Conservation (phyloP, 1,140 invertebrate genomes). For the Drosophila tani region DNA sequence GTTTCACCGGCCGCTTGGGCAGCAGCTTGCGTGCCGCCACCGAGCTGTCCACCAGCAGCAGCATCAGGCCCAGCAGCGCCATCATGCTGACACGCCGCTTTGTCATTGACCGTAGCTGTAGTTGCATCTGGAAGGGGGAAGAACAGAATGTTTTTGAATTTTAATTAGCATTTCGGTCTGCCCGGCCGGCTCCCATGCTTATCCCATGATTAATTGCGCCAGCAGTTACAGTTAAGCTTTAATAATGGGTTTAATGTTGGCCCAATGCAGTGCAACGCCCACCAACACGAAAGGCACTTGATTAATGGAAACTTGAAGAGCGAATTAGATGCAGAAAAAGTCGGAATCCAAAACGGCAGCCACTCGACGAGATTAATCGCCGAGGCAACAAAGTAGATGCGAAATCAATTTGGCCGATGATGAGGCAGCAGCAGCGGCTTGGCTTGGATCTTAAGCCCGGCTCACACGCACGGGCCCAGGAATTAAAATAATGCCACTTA, state of each 20-base stretch:
- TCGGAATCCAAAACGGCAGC: slow-evolving; percentile 7
- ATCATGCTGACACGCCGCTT: slow-evolving; percentile 73
- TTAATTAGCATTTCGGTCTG: slow-evolving; percentile 74
- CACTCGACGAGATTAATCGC: slow-evolving; percentile 7
- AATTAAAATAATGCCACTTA: slow-evolving; percentile 66
- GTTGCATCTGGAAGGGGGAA: slow-evolving; percentile 44
- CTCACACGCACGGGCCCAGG: slow-evolving; percentile 57
- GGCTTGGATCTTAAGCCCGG: slow-evolving; percentile 18
- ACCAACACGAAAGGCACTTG: slow-evolving; percentile 66
- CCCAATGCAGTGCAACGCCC: slow-evolving; percentile 53
- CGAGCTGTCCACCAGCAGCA: slow-evolving; percentile 62
- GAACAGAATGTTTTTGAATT: slow-evolving; percentile 60
- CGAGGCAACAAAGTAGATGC: slow-evolving; percentile 49
- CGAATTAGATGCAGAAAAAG: slow-evolving; percentile 34
- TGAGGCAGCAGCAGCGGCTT: background rate
- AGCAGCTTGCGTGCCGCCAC: slow-evolving; percentile 67
- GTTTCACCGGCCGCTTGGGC: slow-evolving; percentile 79
- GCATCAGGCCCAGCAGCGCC: slow-evolving; percentile 46
- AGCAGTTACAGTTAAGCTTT: slow-evolving; percentile 75
- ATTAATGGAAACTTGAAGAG: slow-evolving; percentile 59
- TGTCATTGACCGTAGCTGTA: slow-evolving; percentile 78
- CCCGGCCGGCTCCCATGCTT: slow-evolving; percentile 54
- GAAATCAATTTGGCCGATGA: slow-evolving; percentile 73
- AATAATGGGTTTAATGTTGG: slow-evolving; percentile 72
- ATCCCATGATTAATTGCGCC: slow-evolving; percentile 75